These are phyloP conservation scores for Heteromormyrus szaboi DNA, from an alignment of 2,797 vertebrate species.

Conservation along the genomic window DNA sequence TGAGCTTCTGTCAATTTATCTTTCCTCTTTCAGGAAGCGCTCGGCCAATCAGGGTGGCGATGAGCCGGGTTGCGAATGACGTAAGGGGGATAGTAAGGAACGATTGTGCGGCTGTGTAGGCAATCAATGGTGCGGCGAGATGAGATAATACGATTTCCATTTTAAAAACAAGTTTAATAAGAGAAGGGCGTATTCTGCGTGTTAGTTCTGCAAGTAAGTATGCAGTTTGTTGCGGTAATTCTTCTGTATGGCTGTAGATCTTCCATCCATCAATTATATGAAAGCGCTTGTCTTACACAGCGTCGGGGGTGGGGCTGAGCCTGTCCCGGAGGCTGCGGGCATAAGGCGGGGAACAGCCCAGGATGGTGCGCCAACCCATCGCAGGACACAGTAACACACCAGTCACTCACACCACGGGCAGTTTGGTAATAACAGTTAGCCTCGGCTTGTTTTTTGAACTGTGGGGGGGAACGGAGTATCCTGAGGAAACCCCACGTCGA, in stretches of 20 bases:
- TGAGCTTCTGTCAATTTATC: background rate
- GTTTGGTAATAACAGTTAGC: background rate
- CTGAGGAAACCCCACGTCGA: background rate
- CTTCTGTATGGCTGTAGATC: background rate
- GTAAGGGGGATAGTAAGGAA: background rate
- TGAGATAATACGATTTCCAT: background rate
- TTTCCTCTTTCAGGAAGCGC: background rate
- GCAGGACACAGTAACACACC: background rate
- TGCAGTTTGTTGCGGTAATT: background rate
- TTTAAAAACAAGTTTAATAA: background rate
- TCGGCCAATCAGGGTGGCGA: background rate
- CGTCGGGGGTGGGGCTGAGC: background rate
- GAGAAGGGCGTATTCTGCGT: background rate
- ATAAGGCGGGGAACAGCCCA: background rate
- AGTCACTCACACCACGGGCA: background rate
- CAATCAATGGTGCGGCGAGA: background rate
- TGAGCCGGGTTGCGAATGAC: background rate
- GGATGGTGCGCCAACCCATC: background rate
- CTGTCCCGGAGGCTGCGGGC: background rate
- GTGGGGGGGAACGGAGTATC: background rate
- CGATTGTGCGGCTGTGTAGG: background rate
- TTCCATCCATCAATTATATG: background rate
- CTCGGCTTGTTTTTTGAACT: background rate
- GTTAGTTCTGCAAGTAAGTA: background rate
- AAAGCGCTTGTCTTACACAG: background rate